Conservation (phyloP, 2,888 invertebrate genomes). For the Drosophila multiciliata region DNA sequence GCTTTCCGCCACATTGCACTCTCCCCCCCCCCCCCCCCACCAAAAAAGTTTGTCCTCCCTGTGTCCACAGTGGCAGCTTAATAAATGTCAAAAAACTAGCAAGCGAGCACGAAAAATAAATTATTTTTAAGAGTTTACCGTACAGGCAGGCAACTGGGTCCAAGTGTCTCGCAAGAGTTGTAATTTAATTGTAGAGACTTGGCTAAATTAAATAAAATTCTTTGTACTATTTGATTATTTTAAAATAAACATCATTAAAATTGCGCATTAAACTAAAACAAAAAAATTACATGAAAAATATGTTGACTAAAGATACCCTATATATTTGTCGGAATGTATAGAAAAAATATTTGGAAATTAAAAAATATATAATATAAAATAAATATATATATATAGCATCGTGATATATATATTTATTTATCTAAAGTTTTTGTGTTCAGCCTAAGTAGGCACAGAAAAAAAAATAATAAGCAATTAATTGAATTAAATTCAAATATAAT, state of each 20-base stretch:
- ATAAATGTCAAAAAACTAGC: constrained; percentile 69
- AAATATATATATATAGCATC: too few species aligned
- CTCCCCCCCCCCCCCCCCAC: neutral
- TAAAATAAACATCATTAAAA: constrained; percentile 59
- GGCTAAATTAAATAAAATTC: constrained; percentile 33
- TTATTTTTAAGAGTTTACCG: constrained; percentile 10
- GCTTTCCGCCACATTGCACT: constrained; percentile 44
- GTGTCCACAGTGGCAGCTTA: constrained; percentile 56
- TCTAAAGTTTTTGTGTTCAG: too few species aligned
- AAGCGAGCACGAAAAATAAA: constrained; percentile 3
- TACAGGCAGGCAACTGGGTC: constrained; percentile 18
- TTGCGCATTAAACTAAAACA: constrained; percentile 17
- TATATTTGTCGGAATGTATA: neutral
- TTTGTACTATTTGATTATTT: constrained; percentile 49
- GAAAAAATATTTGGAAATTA: neutral
- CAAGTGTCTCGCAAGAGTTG: constrained; percentile 18
- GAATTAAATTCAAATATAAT: too few species aligned
- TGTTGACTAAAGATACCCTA: neutral
- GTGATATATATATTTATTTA: too few species aligned
- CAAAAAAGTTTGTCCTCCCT: constrained; percentile 1
- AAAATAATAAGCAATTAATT: too few species aligned
- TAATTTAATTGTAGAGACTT: constrained; percentile 31
- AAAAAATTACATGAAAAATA: neutral
- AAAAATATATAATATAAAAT: too few species aligned
- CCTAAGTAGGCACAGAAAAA: too few species aligned